Percentiles rank a stretch among this genome's conserved stretches.
Evolutionary conservation across 1,140 invertebrate genomes (phyloP).

Genomic region (Dreissena rostriformis): DNA sequence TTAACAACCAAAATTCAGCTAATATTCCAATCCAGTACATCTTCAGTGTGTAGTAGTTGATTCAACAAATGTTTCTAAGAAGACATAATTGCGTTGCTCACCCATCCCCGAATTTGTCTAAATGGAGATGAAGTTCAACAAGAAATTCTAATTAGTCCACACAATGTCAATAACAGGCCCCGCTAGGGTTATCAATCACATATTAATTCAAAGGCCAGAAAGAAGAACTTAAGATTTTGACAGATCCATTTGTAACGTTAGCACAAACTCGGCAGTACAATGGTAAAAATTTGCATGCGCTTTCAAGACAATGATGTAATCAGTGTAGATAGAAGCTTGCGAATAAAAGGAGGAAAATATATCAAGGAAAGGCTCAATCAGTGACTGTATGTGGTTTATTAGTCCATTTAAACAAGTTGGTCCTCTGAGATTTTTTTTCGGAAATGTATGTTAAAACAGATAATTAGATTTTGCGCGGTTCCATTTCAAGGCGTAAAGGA

Average conservation of each 20-base stretch:
- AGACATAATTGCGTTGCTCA: background rate
- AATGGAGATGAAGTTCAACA: conserved; percentile 41
- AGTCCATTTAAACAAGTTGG: conserved; percentile 31
- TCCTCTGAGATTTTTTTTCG: conserved; percentile 36
- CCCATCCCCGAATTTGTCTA: conserved; percentile 33
- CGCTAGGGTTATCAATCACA: conserved; percentile 55
- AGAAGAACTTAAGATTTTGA: conserved; percentile 57
- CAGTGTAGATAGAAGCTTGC: conserved; percentile 46
- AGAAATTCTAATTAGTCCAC: conserved; percentile 52
- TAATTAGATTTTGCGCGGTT: conserved; percentile 48
- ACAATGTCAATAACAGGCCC: conserved; percentile 47
- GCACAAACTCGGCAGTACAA: conserved; percentile 40
- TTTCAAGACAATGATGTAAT: conserved; percentile 56
- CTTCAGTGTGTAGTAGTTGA: background rate
- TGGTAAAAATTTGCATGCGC: conserved; percentile 49
- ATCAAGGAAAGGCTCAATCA: conserved; percentile 42
- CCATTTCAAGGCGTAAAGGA: conserved; percentile 36
- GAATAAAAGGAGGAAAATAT: conserved; percentile 46
- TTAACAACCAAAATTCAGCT: no score
- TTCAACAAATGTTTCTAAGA: background rate
- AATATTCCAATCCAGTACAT: no score
- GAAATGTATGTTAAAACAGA: conserved; percentile 57
- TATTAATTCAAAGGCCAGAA: conserved; percentile 54
- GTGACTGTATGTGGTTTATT: conserved; percentile 52
- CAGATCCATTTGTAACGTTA: conserved; percentile 54